phyloP scores from a whole-genome alignment of 37 sponge, comb jelly and placozoan species.

The Theonella swinhoei region DNA sequence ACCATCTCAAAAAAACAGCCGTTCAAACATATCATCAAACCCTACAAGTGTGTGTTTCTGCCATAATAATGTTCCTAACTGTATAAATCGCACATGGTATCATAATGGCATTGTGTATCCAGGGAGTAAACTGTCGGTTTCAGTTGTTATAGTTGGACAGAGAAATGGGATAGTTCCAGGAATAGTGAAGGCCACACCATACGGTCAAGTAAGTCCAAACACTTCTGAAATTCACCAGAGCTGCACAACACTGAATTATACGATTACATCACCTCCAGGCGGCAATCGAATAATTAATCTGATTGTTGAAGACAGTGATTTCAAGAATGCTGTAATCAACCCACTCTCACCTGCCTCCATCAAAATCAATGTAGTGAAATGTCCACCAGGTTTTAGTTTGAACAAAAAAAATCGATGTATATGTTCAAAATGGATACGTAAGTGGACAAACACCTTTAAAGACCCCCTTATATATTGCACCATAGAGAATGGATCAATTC shows the following conservation, averaged over 20 bases:
- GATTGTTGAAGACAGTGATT: background rate
- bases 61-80: background rate
- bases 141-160: slow-evolving; percentile 5
- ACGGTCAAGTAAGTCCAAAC: background rate
- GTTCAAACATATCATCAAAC: slow-evolving; percentile 7
- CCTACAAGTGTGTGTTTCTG: slow-evolving; percentile 13
- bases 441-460: too few species aligned
- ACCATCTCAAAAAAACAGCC: background rate
- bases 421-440: too few species aligned
- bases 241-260: background rate
- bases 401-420: background rate
- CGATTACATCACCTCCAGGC: background rate
- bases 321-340: background rate
- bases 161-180: slow-evolving; percentile 14
- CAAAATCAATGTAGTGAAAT: background rate
- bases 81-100: background rate
- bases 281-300: background rate
- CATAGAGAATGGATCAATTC: background rate
- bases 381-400: slow-evolving; percentile 8
- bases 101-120: background rate
- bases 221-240: background rate
- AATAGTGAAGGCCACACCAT: background rate
- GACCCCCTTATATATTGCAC: too few species aligned
- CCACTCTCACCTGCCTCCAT: background rate
- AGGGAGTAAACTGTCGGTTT: background rate